Base-by-base conservation (phyloP, 2,113 vertebrate genomes). In the Epinephelus moara region DNA sequence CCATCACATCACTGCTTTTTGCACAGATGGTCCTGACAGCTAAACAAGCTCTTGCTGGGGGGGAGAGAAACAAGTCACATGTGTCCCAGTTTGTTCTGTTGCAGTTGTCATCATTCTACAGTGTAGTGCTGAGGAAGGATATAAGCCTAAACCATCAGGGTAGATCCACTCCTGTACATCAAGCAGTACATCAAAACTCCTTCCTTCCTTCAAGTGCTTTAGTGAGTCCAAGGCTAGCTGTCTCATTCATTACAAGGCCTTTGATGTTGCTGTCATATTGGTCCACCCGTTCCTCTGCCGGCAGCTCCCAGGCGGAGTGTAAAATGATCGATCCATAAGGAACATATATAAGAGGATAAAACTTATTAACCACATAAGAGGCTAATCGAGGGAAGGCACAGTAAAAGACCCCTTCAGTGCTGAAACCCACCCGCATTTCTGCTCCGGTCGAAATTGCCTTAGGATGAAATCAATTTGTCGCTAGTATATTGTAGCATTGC, bases 401-500 rank as follows among this genome's bases (percentile, higher is more conserved):
- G 82, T 85, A 81, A 85, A 88, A 85, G 74, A 75, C 81, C 83
- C 81, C 81, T 75, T 88, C 73, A 40, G 61, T 67, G 60, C 82
- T 85, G 68, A 89, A 89, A 89, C 84, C 75, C 86, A 87, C 86
- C 81, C 55, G 52, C 80, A 72, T 78, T 92, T 90, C 87, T 75
- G 40, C 62, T 82, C 55, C 72, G 84, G 85, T 88, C 25, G 72
- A 92, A 94, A 94, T 93, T 92, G 91, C 88, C 83, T 88, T 77
- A 71, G 90, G 91, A 94, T 92, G 88, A 93, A 94, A 94, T 94
- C 89, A 93, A 93, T 95, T 94, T 94, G 93, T 93, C 80, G 85
- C 88, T 70, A 91, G 91, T 92, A 86, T 93, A 92, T 95, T 94
- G 91, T 93, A 85, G 92, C 92, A 90, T 92, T 92, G 92, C 90